Conservation (phyloP, 2,797 vertebrate genomes). For the Crocodylus rhombifer region DNA sequence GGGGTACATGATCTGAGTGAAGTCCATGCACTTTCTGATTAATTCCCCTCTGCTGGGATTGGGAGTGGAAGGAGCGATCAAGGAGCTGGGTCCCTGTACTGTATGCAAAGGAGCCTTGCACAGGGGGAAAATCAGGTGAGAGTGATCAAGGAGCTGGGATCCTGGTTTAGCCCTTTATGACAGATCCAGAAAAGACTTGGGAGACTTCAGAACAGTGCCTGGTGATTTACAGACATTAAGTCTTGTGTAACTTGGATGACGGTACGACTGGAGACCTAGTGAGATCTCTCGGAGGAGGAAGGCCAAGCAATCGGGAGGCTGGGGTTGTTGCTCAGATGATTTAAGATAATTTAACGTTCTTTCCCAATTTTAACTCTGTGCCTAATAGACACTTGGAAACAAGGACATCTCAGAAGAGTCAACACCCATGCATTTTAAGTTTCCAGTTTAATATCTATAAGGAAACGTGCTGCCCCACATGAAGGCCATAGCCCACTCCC, state of each 20-base stretch:
- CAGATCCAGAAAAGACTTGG: not conserved
- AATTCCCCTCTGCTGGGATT: not conserved
- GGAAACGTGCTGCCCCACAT: not conserved
- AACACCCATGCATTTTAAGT: no score
- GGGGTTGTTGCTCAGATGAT: not conserved
- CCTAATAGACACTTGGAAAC: not conserved
- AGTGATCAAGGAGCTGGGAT: no score
- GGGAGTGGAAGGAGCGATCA: not conserved
- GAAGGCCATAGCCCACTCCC: not conserved
- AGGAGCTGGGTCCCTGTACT: not conserved
- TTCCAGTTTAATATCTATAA: not conserved
- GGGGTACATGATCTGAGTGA: no score
- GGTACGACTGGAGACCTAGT: not conserved
- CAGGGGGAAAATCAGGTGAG: not conserved
- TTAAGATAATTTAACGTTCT: not conserved
- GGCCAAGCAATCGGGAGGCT: not conserved
- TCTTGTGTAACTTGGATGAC: not conserved
- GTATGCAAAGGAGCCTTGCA: not conserved
- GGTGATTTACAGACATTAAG: not conserved
- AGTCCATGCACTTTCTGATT: no score
- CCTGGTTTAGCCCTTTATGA: not conserved
- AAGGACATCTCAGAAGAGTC: not conserved
- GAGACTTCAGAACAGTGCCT: not conserved
- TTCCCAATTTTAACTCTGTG: not conserved
- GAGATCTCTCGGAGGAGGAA: not conserved